phyloP scores from a whole-genome alignment of 1,140 invertebrate genomes.

The Drosophila novamexicana region DNA sequence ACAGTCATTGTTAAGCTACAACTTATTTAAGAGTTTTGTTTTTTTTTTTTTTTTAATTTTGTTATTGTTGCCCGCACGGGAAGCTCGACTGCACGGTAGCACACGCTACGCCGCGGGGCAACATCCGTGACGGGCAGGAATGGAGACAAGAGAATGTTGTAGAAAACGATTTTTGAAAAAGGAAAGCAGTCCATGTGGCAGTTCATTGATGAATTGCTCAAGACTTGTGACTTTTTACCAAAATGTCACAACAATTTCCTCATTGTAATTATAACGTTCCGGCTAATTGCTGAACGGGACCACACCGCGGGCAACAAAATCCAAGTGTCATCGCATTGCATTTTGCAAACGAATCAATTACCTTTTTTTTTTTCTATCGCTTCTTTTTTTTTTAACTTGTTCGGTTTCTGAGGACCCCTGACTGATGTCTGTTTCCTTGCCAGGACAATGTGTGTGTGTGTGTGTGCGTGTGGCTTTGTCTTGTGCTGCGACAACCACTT shows the following conservation, averaged over 20 bases:
- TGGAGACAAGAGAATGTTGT: slow-evolving; percentile 9
- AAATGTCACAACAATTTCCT: slow-evolving; percentile 71
- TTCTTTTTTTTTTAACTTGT: slow-evolving; percentile 44
- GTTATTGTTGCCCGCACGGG: background rate
- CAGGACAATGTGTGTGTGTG: slow-evolving; percentile 47
- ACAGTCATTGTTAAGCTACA: slow-evolving; percentile 70
- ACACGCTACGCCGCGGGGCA: slow-evolving; percentile 69
- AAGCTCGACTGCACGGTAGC: slow-evolving; percentile 50
- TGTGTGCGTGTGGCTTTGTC: slow-evolving; percentile 56
- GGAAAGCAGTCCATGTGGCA: slow-evolving; percentile 57
- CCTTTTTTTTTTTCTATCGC: slow-evolving; percentile 38
- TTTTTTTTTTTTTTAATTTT: slow-evolving; percentile 22
- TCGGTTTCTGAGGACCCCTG: slow-evolving; percentile 52
- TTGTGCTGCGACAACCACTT: slow-evolving; percentile 56
- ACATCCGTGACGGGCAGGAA: slow-evolving; percentile 47
- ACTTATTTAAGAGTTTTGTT: slow-evolving; percentile 27
- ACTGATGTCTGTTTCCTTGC: slow-evolving; percentile 72
- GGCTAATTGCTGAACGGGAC: slow-evolving; percentile 61
- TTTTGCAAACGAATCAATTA: slow-evolving; percentile 81
- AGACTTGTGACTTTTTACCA: slow-evolving; percentile 53
- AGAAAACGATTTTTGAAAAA: slow-evolving; percentile 31
- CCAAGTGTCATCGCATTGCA: slow-evolving; percentile 74
- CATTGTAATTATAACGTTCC: slow-evolving; percentile 51
- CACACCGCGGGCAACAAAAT: slow-evolving; percentile 64
- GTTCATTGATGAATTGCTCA: slow-evolving; percentile 63